Evolutionary conservation across 2,797 vertebrate species (phyloP), one percentile per base, ranked within the genome.

Genomic region (Hydrocynus forskahlii): DNA sequence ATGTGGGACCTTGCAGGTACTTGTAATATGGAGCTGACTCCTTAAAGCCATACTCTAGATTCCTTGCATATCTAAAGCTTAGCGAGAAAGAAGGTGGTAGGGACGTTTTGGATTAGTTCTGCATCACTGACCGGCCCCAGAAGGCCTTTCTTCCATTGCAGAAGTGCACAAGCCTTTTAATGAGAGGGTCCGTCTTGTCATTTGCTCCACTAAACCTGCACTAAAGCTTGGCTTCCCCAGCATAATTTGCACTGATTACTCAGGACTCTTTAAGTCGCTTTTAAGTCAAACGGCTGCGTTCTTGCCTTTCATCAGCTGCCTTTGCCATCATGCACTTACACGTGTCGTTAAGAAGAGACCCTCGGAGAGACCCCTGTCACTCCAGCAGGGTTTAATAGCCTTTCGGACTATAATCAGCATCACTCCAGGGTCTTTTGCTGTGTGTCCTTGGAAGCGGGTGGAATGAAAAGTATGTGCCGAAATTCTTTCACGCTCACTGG

Each of bases 201-300:
- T 66, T 76, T 54, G 68, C 52, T 75, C 59, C 66, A 59, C 69
- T 70, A 35, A 68, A 17, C 76, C n/a, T n/a, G 16, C 76, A 82
- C 76, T 29, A 77, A 86, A 87, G 82, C 0, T 17, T 21, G 54
- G 48, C 64, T 76, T 79, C 75, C 38, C 73, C 9, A 35, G 19
- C 64, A 25, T 23, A 14, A 25, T 73, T 67, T 60, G 10, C 21
- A 57, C 83, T 0, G 69, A 68, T 38, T 50, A 79, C 78, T 72
- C 79, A 19, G 10, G 57, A 9, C 70, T 82, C 80, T 45, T 60
- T 59, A 52, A 81, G 59, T 38, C 16, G 63, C 79, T 86, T 70
- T 81, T 52, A 82, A 84, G 83, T 85, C 50, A 72, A 81, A 81
- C 76, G 77, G 84, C 74, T 83, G 87, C 77, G 77, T 75, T 80